These are phyloP conservation scores for Copidosoma aretas DNA, from an alignment of 2,888 invertebrate species.

Conservation along the genomic window DNA sequence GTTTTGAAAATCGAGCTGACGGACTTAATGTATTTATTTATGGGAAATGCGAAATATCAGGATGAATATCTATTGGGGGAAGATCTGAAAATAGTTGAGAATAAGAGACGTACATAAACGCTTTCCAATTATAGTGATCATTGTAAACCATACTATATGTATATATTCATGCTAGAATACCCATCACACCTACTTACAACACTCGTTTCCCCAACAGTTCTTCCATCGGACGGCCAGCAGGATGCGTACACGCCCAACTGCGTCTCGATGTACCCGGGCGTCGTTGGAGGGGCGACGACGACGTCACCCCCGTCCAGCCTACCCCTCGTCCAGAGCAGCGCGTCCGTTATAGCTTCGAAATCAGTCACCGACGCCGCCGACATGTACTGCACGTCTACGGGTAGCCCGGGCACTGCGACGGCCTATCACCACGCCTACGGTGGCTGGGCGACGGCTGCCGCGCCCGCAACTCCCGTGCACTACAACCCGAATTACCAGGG, in stretches of 20 bases:
- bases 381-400: conserved; percentile 32
- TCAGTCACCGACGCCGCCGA: conserved; percentile 11
- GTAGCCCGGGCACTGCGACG: conserved; percentile 46
- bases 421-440: conserved; percentile 54
- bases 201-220: conserved; percentile 49
- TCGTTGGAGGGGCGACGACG: conserved; percentile 42
- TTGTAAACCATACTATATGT: no score
- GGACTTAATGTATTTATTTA: no score
- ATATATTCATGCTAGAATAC: no score
- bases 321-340: not conserved
- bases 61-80: no score
- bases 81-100: no score
- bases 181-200: no score
- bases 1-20: no score
- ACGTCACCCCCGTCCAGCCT: conserved; percentile 39
- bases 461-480: conserved; percentile 52
- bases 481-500: conserved; percentile 71
- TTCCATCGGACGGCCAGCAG: conserved; percentile 56
- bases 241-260: conserved; percentile 59
- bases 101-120: no score
- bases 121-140: no score
- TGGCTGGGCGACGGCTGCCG: conserved; percentile 60
- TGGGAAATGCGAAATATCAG: no score
- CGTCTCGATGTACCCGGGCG: conserved; percentile 58
- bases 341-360: conserved; percentile 32